These are phyloP conservation scores for Aphaenogaster floridana DNA, from an alignment of 1,140 invertebrate species.

Conservation along the genomic window DNA sequence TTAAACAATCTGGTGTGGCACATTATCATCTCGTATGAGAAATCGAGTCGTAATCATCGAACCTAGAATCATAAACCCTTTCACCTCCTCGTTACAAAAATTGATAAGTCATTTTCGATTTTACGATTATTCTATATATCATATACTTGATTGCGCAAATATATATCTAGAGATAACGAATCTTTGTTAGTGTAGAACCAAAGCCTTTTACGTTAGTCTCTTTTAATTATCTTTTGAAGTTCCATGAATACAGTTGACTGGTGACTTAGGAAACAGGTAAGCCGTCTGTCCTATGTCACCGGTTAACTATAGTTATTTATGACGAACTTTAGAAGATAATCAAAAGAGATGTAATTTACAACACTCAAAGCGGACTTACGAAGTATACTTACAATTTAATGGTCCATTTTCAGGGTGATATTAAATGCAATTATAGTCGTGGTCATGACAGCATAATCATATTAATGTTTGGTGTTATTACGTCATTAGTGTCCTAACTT, in stretches of 20 bases:
- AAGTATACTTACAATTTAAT: conserved; percentile 28
- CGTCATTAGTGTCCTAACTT: neutral
- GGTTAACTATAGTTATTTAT: neutral
- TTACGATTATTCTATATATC: conserved; percentile 47
- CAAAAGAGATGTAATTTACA: neutral
- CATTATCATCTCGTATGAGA: neutral
- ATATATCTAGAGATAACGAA: conserved; percentile 33
- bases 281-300: neutral
- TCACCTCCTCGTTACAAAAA: conserved; percentile 11
- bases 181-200: conserved; percentile 4
- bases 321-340: conserved; percentile 1
- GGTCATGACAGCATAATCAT: neutral
- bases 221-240: conserved; percentile 57
- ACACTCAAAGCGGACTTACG: too few species aligned
- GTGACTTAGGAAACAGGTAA: neutral
- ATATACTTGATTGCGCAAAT: neutral
- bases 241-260: conserved; percentile 14
- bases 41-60: neutral
- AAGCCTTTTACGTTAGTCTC: conserved; percentile 31
- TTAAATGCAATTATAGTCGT: conserved; percentile 15
- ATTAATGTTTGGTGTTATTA: conserved; percentile 22
- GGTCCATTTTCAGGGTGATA: conserved; percentile 21
- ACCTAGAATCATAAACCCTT: neutral
- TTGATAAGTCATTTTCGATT: conserved; percentile 63
- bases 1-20: conserved; percentile 11